Evolutionary conservation across 2,797 vertebrate species (phyloP).

Genomic region (Epinephelus awoara): DNA sequence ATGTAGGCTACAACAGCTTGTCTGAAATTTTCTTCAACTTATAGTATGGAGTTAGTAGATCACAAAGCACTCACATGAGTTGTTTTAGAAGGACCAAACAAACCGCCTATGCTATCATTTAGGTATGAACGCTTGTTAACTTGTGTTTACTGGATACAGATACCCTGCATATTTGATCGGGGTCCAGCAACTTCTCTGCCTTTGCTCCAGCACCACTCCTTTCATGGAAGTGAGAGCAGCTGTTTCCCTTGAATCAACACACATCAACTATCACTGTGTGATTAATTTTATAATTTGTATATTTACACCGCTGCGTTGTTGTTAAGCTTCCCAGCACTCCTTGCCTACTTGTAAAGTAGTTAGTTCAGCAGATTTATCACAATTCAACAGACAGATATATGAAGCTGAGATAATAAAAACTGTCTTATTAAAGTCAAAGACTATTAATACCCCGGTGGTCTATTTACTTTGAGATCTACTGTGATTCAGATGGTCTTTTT

Average conservation of each 20-base stretch:
- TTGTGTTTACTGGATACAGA: slow-evolving; percentile 43
- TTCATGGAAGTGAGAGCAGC: slow-evolving; percentile 49
- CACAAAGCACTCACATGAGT: neutral
- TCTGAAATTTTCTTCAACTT: neutral
- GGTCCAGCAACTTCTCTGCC: neutral
- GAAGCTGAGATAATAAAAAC: neutral
- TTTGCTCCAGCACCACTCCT: slow-evolving; percentile 28
- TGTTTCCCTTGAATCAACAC: neutral
- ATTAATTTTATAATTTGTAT: neutral
- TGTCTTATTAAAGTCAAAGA: neutral
- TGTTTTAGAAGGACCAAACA: neutral
- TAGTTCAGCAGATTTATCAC: neutral
- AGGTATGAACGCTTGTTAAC: neutral
- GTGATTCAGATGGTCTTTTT: neutral
- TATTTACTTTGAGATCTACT: neutral
- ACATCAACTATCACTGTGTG: neutral
- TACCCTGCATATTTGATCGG: slow-evolving; percentile 28
- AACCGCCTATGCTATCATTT: accelerated
- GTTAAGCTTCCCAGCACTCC: neutral
- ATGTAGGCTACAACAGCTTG: neutral
- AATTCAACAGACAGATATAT: neutral
- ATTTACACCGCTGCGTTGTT: neutral
- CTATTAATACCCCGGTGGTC: neutral
- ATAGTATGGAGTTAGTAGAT: neutral
- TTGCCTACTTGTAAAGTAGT: neutral